Base-by-base conservation (phyloP, 2,888 invertebrate genomes). In the Andrena haemorrhoa region DNA sequence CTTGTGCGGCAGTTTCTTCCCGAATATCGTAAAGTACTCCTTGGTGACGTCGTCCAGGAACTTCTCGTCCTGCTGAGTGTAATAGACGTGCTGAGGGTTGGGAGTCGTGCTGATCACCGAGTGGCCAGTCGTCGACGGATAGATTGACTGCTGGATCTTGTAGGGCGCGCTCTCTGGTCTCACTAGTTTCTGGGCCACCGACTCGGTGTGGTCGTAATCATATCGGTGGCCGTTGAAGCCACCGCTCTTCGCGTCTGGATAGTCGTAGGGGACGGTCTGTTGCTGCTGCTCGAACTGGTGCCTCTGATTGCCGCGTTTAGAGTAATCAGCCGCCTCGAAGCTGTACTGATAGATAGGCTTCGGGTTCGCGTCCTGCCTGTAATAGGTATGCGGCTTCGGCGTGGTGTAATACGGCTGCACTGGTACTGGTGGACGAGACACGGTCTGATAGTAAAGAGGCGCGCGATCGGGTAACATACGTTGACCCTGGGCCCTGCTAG, bases 321-420 rank as follows among this genome's bases (percentile, higher is more conserved):
- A 69, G 80, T 95, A 95, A 85, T 95, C 94, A 10, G 95, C 95
- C 0, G 96, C 95, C 91, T 97, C 96, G 90, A 96, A 97, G 89
- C 96, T 96, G 91, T 96, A 97, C 91, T 97, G 97, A 91, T 97
- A 97, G 7, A 96, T 95, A 0, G 97, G 96, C 90, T 96, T 95
- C 0, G 95, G 92, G 69, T 95, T 93, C 26, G 79, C 64, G 3
- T 86, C 86, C 10, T 88, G 89, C 29, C 88, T 88, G 35, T 87
- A 90, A 56, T 87, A 90, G 12, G 47, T 80, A 35, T 82, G 84
- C 0, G 89, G 82, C 31, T 86, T 88, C 8, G 87, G 73, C 0
- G 90, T 91, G 6, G 90, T 89, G 73, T 91, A 90, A 74, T 91
- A 93, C 0, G 90, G 66, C 29, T 88, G 90, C 5, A 88, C 26